Base-by-base conservation (phyloP, 1,140 invertebrate genomes). In the Grapholita molesta region DNA sequence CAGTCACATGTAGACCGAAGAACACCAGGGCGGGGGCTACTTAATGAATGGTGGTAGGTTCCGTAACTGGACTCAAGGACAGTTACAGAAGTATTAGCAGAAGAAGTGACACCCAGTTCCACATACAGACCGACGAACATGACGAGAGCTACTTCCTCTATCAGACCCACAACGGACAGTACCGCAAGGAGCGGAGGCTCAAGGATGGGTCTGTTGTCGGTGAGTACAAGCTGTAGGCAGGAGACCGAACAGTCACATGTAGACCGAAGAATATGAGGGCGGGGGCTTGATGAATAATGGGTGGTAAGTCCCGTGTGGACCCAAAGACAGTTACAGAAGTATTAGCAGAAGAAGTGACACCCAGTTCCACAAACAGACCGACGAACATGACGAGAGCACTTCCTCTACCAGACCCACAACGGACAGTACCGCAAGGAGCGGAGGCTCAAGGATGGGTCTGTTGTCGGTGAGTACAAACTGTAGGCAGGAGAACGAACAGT, bases 371-470 rank as follows among this genome's bases (percentile, higher is more conserved):
- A 97, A 97, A 76, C 28, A 30, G 28, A 30, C 28, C 7, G 28
- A 30, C 28, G 33, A 35, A 9, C 6, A 35, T 11, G 38, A 48
- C 38, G n/a, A 48, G 38, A n/a, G 97, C 28, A 95, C 88, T 97
- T 97, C 91, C 94, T 96, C 68, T 98, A 95, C 84, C 96, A 97
- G 90, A 98, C 97, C 0, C 94, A 96, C 72, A 97, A 96, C 84
- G 97, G 97, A 2, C 97, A 98, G 83, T 98, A 96, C 82, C 93
- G 97, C n/a, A 97, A 97, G 89, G 97, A 97, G 83, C 96, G 96
- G 84, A 93, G 96, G 64, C 91, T 97, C 0, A 94, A 96, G 82
- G 96, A 97, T 89, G 96, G 96, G 66, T 96, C 95, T 3, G 95
- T 96, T 67, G 94, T 96, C 66, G 96, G 95, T 89, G 92, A 94